These are phyloP conservation scores for Rhinatrema bivittatum DNA, from an alignment of 2,797 vertebrate genomes.

Conservation along the genomic window DNA sequence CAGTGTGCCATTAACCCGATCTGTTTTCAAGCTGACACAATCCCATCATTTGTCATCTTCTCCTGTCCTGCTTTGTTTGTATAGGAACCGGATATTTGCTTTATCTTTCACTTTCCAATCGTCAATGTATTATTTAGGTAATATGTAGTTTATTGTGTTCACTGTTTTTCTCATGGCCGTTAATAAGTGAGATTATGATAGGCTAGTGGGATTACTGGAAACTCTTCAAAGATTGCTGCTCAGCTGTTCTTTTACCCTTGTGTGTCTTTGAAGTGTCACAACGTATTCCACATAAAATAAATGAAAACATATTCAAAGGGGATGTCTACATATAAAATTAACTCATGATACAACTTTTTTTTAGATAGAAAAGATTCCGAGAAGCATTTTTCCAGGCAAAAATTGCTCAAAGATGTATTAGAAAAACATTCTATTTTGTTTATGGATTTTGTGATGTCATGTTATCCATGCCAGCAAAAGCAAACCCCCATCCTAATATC, in stretches of 20 bases:
- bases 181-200: constrained; percentile 25
- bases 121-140: constrained; percentile 29
- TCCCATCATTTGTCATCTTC: constrained; percentile 83
- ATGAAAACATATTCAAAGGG: too few relatives aligned
- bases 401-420: too few relatives aligned
- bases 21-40: constrained; percentile 63
- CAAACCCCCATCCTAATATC: too few relatives aligned
- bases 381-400: too few relatives aligned
- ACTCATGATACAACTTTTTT: too few relatives aligned
- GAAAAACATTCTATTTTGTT: too few relatives aligned
- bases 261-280: too few relatives aligned
- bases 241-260: not conserved
- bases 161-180: constrained; percentile 30
- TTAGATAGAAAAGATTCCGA: too few relatives aligned
- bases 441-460: too few relatives aligned
- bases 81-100: constrained; percentile 76
- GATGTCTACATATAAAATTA: too few relatives aligned
- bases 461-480: too few relatives aligned
- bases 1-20: constrained; percentile 54
- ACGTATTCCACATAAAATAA: too few relatives aligned
- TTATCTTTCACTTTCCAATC: constrained; percentile 50
- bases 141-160: constrained; percentile 20
- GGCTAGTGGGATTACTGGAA: constrained; percentile 2
- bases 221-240: constrained; percentile 1
- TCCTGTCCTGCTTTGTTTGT: constrained; percentile 85